Percentiles rank a stretch among this genome's conserved stretches.
phyloP scores from a whole-genome alignment of 2,113 vertebrate species.

The Heterotilapia buettikoferi region DNA sequence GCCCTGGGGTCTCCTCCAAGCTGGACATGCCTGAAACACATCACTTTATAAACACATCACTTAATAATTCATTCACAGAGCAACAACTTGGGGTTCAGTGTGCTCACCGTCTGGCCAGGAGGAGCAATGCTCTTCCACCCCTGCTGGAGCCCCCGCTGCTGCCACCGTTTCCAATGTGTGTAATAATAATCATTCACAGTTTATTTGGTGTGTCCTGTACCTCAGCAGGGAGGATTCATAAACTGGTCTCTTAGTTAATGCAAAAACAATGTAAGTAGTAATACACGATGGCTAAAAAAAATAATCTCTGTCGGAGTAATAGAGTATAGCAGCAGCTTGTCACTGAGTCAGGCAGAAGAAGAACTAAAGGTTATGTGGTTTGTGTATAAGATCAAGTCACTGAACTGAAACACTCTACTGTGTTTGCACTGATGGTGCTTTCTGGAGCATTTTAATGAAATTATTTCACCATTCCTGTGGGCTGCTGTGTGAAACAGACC shows the following conservation, averaged over 20 bases:
- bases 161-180: not conserved
- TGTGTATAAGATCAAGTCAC: not conserved
- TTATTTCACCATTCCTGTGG: not conserved
- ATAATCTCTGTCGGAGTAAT: fast-evolving
- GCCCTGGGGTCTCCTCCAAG: fast-evolving
- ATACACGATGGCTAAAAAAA: not conserved
- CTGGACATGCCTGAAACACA: not conserved
- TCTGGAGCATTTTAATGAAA: not conserved
- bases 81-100: not conserved
- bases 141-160: not conserved
- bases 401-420: not conserved
- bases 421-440: not conserved
- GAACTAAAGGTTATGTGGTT: not conserved
- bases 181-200: not conserved
- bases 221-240: not conserved
- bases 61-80: not conserved
- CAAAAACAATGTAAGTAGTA: not conserved
- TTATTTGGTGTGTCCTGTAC: not conserved
- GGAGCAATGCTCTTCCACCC: not conserved
- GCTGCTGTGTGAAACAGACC: not conserved
- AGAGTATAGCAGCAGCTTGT: not conserved
- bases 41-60: not conserved
- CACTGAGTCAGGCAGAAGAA: not conserved
- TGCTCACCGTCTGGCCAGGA: not conserved
- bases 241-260: fast-evolving